Evolutionary conservation across 2,888 invertebrate species (phyloP).

Genomic region (Nesidiocoris tenuis): DNA sequence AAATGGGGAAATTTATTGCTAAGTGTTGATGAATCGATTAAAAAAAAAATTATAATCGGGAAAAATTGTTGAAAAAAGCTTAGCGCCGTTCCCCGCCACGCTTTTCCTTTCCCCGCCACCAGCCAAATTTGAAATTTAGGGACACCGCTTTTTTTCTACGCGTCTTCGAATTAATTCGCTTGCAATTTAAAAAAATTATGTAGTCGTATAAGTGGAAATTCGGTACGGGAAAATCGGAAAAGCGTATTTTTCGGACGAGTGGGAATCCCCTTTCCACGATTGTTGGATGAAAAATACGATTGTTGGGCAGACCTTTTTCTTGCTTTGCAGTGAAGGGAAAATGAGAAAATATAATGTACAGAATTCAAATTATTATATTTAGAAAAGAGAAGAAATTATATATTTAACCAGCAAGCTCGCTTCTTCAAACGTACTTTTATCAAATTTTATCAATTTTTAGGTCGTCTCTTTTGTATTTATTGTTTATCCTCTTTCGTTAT

Average conservation of each 20-base stretch:
- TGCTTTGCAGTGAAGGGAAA: neutral
- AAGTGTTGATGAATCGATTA: conserved; percentile 7
- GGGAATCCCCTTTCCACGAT: no score
- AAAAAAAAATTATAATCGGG: conserved; percentile 7
- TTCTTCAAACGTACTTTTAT: conserved; percentile 42
- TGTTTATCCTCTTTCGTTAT: conserved; percentile 1
- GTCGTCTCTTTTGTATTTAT: conserved; percentile 29
- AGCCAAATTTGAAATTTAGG: neutral
- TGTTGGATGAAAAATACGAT: no score
- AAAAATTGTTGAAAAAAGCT: conserved; percentile 22
- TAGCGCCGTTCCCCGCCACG: conserved; percentile 11
- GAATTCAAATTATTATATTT: conserved; percentile 10
- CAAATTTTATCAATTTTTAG: conserved; percentile 9
- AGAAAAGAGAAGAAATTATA: conserved; percentile 19
- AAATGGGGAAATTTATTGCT: neutral
- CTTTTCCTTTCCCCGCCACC: neutral
- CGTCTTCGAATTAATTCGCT: neutral
- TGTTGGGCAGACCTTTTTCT: no score
- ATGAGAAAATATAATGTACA: neutral
- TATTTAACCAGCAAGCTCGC: conserved; percentile 40
- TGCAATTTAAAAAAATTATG: conserved; percentile 2
- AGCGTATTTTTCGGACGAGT: neutral
- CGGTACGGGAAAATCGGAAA: no score
- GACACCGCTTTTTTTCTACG: neutral
- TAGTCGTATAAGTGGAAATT: no score